These are phyloP conservation scores for Pristionchus fissidentatus DNA, from an alignment of 2,888 invertebrate genomes.

Conservation along the genomic window DNA sequence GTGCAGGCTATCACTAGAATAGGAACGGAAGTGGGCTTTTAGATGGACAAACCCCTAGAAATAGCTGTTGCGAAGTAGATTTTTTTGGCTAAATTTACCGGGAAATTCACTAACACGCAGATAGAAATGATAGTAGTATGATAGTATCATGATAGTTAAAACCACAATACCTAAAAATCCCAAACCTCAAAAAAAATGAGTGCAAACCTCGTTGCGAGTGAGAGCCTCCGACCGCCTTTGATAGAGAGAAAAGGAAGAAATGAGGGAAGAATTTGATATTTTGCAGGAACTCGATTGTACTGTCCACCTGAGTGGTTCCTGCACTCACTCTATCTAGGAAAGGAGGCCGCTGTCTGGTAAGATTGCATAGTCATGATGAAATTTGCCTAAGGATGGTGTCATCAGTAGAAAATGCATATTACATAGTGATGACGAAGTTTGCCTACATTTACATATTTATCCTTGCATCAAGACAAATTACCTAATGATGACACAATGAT, in stretches of 20 bases:
- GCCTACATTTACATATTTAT: no score
- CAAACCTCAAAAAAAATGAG: not conserved
- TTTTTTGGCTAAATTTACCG: no score
- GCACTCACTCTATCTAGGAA: conserved; percentile 71
- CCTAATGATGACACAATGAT: no score
- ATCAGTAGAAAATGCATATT: not conserved
- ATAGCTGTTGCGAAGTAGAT: no score
- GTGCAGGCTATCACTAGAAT: not conserved
- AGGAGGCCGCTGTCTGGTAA: conserved; percentile 72
- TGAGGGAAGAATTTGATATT: not conserved
- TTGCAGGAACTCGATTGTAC: conserved; percentile 69
- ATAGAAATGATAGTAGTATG: not conserved
- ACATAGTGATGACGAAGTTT: no score
- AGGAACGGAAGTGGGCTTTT: not conserved
- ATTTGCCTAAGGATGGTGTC: not conserved
- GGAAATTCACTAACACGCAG: no score
- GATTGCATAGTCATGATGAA: not conserved
- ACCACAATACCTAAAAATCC: not conserved
- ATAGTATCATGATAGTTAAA: no score
- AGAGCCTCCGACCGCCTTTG: not conserved
- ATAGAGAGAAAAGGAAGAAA: conserved; percentile 18
- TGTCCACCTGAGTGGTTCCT: conserved; percentile 75
- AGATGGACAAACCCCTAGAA: no score
- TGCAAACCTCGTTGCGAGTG: not conserved
- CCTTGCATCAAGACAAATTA: no score